Base-by-base conservation (phyloP, 2,113 vertebrate species). In the Syrmaticus mikado region DNA sequence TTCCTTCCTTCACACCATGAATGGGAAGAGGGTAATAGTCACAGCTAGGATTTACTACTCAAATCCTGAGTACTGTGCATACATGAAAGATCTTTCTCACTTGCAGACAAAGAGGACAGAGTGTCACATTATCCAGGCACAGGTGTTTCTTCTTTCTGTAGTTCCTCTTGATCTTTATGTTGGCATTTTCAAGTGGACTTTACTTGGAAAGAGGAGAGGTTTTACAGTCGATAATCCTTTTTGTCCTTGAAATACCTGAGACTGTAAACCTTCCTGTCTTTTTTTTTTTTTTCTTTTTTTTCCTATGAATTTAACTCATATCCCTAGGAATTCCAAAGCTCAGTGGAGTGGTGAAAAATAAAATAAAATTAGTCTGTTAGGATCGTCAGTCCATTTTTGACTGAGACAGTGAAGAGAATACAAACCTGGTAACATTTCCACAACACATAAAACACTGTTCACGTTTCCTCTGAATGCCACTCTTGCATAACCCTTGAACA, bases 211-310 rank as follows among this genome's bases (percentile, higher is more conserved):
- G 40, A 85, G 53, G 22, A 87, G 45, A 71, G 13, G 27, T 83
- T 90, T 93, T 89, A 60, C 34, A 61, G 15, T 17, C 36, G 20
- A 81, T 94, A 93, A 94, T 78, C 34, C 43, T 60, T 90, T 92
- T 79, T 78, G 77, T 72, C 46, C 43, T 81, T 90, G 65, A 90
- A 92, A 81, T 34, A 32, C 16, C 13, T 16, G 7, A 78, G 45
- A 78, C 67, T 16, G 13, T 62, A 52, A 76, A 57, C 28, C 21
- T 64, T 77, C 13, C 22, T 53, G 17, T 81, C 89, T 84, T 34
- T 48, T 25, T 13, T 82, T 92, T 53, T 22, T 0, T 4, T 4
- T 92, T 43, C 14, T 0, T 4, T 4, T 20, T 22, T 22, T 6
- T 14, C 5, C 25, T 30, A 17, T 25, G 27, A 43, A 48, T 74